A percentile compares a stretch with the other conserved stretches of the same genome.
Evolutionary conservation across 2,113 vertebrate species (phyloP).

Genomic region (Hypanus sabinus): DNA sequence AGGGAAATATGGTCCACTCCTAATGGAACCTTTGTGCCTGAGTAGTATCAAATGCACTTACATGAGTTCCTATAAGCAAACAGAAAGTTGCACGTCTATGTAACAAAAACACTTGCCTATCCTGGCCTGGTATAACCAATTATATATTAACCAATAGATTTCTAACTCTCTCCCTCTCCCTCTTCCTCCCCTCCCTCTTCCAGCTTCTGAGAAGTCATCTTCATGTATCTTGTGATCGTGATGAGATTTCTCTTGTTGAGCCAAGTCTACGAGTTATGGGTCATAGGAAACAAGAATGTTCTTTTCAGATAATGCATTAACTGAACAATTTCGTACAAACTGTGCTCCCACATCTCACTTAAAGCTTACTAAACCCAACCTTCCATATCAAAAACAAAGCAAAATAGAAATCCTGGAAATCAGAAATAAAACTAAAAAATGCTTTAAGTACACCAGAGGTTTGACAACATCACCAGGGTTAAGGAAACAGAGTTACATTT

Average conservation of each 20-base stretch:
- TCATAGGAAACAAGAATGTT: neutral
- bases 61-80: too few relatives aligned
- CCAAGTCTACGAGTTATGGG: neutral
- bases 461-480: too few relatives aligned
- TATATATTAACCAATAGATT: neutral
- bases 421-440: too few relatives aligned
- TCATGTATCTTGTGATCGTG: too few relatives aligned
- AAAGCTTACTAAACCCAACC: neutral
- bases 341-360: neutral
- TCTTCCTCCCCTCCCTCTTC: neutral
- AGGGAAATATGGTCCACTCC: too few relatives aligned
- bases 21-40: too few relatives aligned
- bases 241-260: neutral
- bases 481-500: too few relatives aligned
- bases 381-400: neutral
- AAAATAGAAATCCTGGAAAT: too few relatives aligned
- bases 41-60: too few relatives aligned
- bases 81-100: too few relatives aligned
- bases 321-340: neutral
- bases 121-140: neutral
- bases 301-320: neutral
- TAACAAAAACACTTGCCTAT: neutral
- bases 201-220: neutral
- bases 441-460: too few relatives aligned
- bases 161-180: neutral